Evolutionary conservation across 2,888 invertebrate species (phyloP).

Genomic region (Subacronicta megacephala): DNA sequence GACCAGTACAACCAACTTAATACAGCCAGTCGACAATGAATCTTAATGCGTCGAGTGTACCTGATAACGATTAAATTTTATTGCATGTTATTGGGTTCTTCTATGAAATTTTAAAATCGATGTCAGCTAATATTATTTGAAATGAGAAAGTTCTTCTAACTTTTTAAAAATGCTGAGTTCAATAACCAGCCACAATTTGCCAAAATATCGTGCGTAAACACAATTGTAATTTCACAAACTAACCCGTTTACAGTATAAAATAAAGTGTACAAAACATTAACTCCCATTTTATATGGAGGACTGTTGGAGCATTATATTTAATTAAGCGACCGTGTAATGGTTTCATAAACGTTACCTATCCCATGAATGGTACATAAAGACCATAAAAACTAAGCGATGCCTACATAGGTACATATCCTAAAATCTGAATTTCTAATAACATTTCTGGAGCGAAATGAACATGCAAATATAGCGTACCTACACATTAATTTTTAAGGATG

Average conservation of each 20-base stretch:
- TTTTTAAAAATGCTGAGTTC: neutral
- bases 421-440: conserved; percentile 87
- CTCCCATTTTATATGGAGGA: conserved; percentile 28
- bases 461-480: conserved; percentile 81
- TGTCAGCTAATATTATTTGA: too few relatives aligned
- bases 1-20: too few relatives aligned
- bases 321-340: conserved; percentile 60
- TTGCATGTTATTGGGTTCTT: too few relatives aligned
- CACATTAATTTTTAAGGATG: conserved; percentile 72
- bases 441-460: conserved; percentile 78
- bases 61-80: too few relatives aligned
- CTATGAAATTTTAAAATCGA: too few relatives aligned
- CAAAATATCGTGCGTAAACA: neutral
- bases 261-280: conserved; percentile 31
- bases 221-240: conserved; percentile 9
- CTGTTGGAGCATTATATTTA: conserved; percentile 51
- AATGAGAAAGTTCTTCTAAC: too few relatives aligned
- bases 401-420: conserved; percentile 68
- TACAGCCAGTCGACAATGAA: too few relatives aligned
- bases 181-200: neutral
- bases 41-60: too few relatives aligned
- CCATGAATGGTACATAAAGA: conserved; percentile 57
- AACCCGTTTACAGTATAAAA: conserved; percentile 16
- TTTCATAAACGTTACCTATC: conserved; percentile 61
- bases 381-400: conserved; percentile 80